Evolutionary conservation across 2,113 vertebrate species (phyloP).

Genomic region (Chloroceryle aenea): DNA sequence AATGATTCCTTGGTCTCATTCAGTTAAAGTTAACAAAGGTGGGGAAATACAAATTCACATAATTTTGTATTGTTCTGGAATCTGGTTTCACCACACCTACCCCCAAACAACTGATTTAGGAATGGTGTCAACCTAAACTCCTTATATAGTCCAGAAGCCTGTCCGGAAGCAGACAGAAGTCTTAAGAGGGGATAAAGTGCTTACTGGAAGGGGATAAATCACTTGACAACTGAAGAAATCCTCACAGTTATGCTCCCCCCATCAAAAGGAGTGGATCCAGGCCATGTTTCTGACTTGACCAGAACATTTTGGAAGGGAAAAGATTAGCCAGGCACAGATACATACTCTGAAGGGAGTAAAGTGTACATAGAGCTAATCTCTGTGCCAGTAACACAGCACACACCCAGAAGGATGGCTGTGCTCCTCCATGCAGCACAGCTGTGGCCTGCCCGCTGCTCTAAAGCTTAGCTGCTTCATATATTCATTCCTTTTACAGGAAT

Average conservation of each 20-base stretch:
- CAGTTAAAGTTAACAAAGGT: background rate
- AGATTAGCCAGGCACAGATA: background rate
- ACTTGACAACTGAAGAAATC: background rate
- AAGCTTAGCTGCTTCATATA: background rate
- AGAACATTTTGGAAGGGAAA: background rate
- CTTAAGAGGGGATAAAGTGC: slow-evolving; percentile 17
- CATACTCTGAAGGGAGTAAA: background rate
- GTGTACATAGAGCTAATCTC: background rate
- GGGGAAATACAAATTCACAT: background rate
- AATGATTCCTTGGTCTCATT: background rate
- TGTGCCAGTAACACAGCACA: slow-evolving; percentile 12
- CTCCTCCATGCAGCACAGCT: background rate
- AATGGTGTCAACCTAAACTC: background rate
- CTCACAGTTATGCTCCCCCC: background rate
- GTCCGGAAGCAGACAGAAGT: background rate
- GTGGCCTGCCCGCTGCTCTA: background rate
- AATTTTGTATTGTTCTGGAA: background rate
- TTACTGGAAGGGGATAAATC: background rate
- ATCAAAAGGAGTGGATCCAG: background rate
- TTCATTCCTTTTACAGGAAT: background rate
- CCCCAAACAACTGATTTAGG: background rate
- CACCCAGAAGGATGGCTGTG: background rate
- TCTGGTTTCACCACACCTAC: background rate
- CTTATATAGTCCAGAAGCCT: background rate
- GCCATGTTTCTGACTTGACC: background rate